Conservation (phyloP, 2,797 vertebrate genomes). For the Potorous gilbertii region DNA sequence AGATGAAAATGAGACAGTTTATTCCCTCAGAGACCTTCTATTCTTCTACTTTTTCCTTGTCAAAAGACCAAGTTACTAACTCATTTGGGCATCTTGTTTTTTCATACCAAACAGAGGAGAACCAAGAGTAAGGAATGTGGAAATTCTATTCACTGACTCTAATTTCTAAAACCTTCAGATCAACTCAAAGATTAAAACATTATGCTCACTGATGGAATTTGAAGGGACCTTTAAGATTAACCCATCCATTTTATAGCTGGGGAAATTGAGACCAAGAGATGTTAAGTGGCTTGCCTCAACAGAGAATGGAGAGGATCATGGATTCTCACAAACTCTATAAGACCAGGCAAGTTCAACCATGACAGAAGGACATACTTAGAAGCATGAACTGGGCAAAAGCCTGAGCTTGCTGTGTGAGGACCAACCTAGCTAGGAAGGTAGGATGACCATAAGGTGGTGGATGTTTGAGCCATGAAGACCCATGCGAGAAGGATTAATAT, state of each 20-base stretch:
- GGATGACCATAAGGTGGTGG: background rate
- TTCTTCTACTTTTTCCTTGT: background rate
- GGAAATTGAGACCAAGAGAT: background rate
- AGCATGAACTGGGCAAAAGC: background rate
- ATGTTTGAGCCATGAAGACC: background rate
- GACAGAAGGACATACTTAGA: background rate
- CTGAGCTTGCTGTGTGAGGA: background rate
- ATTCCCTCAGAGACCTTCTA: background rate
- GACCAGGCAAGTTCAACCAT: too few species aligned
- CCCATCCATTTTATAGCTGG: background rate
- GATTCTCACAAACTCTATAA: background rate
- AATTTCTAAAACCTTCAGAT: background rate
- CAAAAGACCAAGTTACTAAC: background rate
- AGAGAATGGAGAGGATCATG: background rate
- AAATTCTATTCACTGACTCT: background rate
- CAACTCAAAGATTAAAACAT: background rate
- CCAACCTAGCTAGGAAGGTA: background rate
- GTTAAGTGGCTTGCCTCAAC: background rate
- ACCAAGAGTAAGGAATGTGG: background rate
- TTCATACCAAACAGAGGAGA: background rate
- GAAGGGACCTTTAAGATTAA: background rate
- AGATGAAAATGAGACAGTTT: background rate
- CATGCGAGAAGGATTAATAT: background rate
- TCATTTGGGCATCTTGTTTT: background rate
- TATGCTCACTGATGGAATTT: background rate